Percentiles rank a stretch among this genome's conserved stretches.
phyloP scores from a whole-genome alignment of 2,888 invertebrate species.

The Vanessa cardui region DNA sequence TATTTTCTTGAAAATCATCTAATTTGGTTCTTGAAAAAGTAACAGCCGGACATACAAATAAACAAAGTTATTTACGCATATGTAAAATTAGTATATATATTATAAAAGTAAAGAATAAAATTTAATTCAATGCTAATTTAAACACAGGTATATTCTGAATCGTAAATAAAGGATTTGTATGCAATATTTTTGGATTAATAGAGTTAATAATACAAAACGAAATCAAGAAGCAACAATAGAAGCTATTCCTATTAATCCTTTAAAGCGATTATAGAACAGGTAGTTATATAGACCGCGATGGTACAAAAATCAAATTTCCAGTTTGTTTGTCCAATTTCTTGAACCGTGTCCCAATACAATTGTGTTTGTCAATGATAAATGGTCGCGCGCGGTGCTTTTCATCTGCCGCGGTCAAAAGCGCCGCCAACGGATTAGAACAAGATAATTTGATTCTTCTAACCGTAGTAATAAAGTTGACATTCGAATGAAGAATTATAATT shows the following conservation, averaged over 20 bases:
- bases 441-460: slow-evolving; percentile 51
- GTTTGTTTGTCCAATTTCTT: slow-evolving; percentile 80
- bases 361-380: slow-evolving; percentile 83
- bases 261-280: slow-evolving; percentile 35
- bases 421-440: slow-evolving; percentile 54
- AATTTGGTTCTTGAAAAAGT: no score
- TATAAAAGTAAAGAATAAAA: no score
- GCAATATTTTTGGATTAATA: background rate
- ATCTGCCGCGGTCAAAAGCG: slow-evolving; percentile 76
- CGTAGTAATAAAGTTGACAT: slow-evolving; percentile 47
- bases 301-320: slow-evolving; percentile 63
- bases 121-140: no score
- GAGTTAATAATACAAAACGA: background rate
- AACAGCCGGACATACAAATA: no score
- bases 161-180: no score
- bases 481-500: slow-evolving; percentile 63
- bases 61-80: no score
- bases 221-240: background rate
- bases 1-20: no score
- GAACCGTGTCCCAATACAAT: slow-evolving; percentile 78
- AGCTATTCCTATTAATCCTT: slow-evolving; percentile 25
- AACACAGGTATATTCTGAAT: no score
- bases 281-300: slow-evolving; percentile 46
- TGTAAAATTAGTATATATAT: no score
- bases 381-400: slow-evolving; percentile 79